Evolutionary conservation across 1,140 invertebrate genomes (phyloP).

Genomic region (Drosophila kepulauana): DNA sequence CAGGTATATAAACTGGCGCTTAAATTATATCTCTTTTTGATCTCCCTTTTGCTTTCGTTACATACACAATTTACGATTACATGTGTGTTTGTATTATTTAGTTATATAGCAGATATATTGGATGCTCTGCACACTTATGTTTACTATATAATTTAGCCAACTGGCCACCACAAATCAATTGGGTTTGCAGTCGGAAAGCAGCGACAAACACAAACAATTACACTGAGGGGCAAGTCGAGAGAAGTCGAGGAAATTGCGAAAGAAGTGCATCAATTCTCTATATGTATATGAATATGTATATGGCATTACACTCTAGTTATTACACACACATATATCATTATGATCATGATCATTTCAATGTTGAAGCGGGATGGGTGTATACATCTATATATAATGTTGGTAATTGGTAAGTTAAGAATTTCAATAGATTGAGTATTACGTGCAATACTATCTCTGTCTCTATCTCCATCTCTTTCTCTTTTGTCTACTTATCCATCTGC

Average conservation of each 20-base stretch:
- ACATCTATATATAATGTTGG: slow-evolving; percentile 10
- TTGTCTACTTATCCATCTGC: not conserved
- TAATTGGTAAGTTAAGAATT: slow-evolving; percentile 32
- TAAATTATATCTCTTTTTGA: slow-evolving; percentile 17
- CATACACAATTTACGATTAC: slow-evolving; percentile 29
- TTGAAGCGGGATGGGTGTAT: slow-evolving; percentile 8
- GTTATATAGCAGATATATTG: slow-evolving; percentile 17
- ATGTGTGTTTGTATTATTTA: slow-evolving; percentile 17
- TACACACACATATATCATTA: slow-evolving; percentile 15
- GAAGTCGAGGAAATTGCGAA: not conserved
- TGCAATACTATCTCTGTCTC: slow-evolving; percentile 13
- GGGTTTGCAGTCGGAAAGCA: slow-evolving; percentile 6
- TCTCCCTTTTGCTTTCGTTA: slow-evolving; percentile 10
- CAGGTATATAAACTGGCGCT: slow-evolving; percentile 34
- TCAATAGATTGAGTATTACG: slow-evolving; percentile 40
- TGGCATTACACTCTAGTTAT: slow-evolving; percentile 12
- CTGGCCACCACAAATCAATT: not conserved
- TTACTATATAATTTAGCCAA: not conserved
- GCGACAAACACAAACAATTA: slow-evolving; percentile 11
- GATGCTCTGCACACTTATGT: slow-evolving; percentile 26
- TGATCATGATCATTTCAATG: not conserved
- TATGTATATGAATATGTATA: slow-evolving; percentile 9
- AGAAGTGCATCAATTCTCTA: slow-evolving; percentile 3
- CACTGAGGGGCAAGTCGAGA: slow-evolving; percentile 5
- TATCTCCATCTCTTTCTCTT: slow-evolving; percentile 2